Evolutionary conservation across 1,140 invertebrate genomes (phyloP).

Genomic region (Drosophila truncata): DNA sequence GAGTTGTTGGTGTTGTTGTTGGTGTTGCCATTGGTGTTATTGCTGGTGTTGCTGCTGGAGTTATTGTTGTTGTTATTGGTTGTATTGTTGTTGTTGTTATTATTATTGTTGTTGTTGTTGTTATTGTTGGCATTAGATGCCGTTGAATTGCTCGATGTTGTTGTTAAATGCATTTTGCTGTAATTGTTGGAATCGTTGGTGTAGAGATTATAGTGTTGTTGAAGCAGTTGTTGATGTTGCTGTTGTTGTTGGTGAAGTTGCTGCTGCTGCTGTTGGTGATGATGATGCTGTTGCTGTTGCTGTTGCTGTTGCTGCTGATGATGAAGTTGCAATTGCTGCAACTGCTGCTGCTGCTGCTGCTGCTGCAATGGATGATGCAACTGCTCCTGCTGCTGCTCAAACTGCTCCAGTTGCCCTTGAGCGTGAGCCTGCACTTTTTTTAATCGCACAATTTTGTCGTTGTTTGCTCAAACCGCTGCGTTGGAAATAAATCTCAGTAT

Average conservation of each 20-base stretch:
- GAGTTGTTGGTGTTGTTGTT: conserved; percentile 47
- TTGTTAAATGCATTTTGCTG: conserved; percentile 79
- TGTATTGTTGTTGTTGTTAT: conserved; percentile 36
- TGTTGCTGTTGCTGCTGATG: conserved; percentile 47
- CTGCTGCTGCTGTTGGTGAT: background rate
- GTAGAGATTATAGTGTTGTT: conserved; percentile 20
- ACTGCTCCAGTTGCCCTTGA: conserved; percentile 78
- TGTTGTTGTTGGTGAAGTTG: conserved; percentile 18
- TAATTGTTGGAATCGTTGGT: conserved; percentile 47
- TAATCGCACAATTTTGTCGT: conserved; percentile 78
- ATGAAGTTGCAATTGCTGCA: conserved; percentile 19
- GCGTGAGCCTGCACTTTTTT: conserved; percentile 80
- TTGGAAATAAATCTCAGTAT: conserved; percentile 15
- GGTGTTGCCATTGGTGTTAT: conserved; percentile 58
- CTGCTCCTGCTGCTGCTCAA: conserved; percentile 64
- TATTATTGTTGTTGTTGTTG: conserved; percentile 48
- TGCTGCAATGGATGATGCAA: conserved; percentile 27
- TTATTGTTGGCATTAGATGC: conserved; percentile 73
- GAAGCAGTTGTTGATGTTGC: conserved; percentile 16
- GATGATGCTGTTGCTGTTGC: conserved; percentile 22
- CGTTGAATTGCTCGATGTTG: conserved; percentile 68
- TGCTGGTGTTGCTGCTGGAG: conserved; percentile 46
- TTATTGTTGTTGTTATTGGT: conserved; percentile 57
- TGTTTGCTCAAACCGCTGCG: conserved; percentile 28
- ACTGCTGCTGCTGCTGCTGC: conserved; percentile 38